Base-by-base conservation (phyloP, 2,113 vertebrate species). In the Vanacampus margaritifer region DNA sequence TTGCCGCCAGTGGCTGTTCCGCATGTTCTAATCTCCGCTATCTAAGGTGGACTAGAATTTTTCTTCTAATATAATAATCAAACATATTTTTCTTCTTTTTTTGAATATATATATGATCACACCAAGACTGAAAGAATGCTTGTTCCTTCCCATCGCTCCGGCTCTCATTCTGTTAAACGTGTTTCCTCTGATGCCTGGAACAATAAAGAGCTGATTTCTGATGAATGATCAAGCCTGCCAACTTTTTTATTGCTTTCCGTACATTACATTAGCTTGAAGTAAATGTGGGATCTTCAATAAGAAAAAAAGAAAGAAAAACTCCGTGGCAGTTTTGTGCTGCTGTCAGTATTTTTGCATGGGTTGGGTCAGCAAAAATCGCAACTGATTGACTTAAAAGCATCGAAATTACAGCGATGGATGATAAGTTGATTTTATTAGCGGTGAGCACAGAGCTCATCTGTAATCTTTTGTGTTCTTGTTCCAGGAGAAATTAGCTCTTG, bases 231-330 rank as follows among this genome's bases (percentile, higher is more conserved):
- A 66, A 66, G 58, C 56, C 74, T 16, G 41, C 62, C 67, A 64
- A 67, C 73, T 59, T 59, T 57, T 87, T 84, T 88, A 89, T 88
- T 84, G 78, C 81, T 73, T 86, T 80, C 71, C 45, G 59, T 72
- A 86, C 82, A 91, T 90, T 83, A 82, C 77, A 87, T 86, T 71
- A 81, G 74, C 63, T 64, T 12, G 12, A 72, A 61, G 71, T 70
- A 80, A 83, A 81, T 64, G 56, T 72, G 75, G 71, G 71, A 84
- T 81, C 65, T 53, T 84, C 57, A 74, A 81, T 86, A 84, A 75
- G 82, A 82, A 17, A 51, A 23, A n/a, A 3, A 50, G 10, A 43
- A n/a, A 48, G 9, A 21, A 50, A 50, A 45, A 16, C 48, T 23
- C 21, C 21, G 79, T 70, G 77, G 32, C 58, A 51, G 65, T 72